Percentiles rank a stretch among this genome's conserved stretches.
phyloP scores from a whole-genome alignment of 1,140 invertebrate species.

The Linepithema humile region DNA sequence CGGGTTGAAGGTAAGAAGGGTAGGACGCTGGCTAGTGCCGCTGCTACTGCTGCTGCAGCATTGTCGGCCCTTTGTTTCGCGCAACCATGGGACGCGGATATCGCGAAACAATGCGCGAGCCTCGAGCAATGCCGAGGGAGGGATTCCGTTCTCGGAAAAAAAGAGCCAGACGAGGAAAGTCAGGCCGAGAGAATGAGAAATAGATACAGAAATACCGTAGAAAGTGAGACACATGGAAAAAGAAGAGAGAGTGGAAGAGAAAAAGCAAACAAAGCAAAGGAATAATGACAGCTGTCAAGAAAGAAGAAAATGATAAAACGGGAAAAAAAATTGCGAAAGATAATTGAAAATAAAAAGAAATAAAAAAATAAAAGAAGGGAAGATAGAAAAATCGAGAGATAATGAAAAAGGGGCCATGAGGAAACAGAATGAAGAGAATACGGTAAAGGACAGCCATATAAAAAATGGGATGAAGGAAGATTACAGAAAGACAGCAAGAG shows the following conservation, averaged over 20 bases:
- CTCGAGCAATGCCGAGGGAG: conserved; percentile 73
- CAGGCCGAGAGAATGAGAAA: conserved; percentile 11
- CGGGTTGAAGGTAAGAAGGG: conserved; percentile 41
- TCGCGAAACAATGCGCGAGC: conserved; percentile 77
- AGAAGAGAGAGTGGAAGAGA: conserved; percentile 12
- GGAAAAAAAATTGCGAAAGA: conserved; percentile 5
- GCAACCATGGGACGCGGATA: conserved; percentile 72
- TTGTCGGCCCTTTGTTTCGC: conserved; percentile 74
- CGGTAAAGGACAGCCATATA: not conserved
- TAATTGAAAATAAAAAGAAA: not conserved
- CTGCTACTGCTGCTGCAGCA: conserved; percentile 38
- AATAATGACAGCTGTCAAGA: not conserved
- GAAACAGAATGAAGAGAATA: not conserved
- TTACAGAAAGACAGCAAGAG: not conserved
- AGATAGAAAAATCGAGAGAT: not conserved
- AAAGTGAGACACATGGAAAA: conserved; percentile 11
- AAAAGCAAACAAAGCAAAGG: not conserved
- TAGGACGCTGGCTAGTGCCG: conserved; percentile 27
- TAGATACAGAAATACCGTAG: conserved; percentile 14
- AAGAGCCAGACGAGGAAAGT: conserved; percentile 25
- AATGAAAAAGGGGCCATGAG: not conserved
- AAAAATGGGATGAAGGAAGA: not conserved
- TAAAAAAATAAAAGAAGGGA: not conserved
- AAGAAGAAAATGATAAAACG: not conserved
- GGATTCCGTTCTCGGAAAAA: conserved; percentile 49